Evolutionary conservation across 2,113 vertebrate species (phyloP), one percentile per base, ranked within the genome.

Genomic region (Pheucticus melanocephalus): DNA sequence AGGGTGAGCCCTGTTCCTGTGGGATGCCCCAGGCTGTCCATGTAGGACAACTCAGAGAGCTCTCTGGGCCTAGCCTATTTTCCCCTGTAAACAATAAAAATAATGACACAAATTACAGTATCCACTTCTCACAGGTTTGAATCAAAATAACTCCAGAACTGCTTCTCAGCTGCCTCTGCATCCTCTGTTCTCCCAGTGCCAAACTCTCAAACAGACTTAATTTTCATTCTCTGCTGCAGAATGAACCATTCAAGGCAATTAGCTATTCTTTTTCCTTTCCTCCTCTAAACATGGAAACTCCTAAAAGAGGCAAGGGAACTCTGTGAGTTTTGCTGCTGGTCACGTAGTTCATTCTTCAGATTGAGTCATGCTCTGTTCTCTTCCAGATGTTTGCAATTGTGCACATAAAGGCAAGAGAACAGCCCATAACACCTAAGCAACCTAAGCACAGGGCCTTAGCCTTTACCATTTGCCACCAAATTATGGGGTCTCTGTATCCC

Each of bases 261-360:
- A 91, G 81, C 81, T 91, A 96, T 92, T 92, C 73, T 89, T 76
- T 92, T 50, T 68, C 70, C 54, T 91, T 87, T 92, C 91, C 89
- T 95, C 73, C 82, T 31, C 56, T 54, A 66, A 88, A 70, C 51
- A 63, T 71, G 39, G 83, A 94, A 94, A 94, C 19, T 89, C 70
- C 64, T 11, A 0, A 37, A 68, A 47, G 17, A 86, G 40, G 76
- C 76, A 70, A 11, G 39, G n/a, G 47, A 88, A 33, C 33, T 45
- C 56, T 19, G 4, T 23, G 71, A 86, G 64, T 86, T 95, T 89
- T 84, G 80, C 48, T 92, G 82, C 51, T 88, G 60, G 80, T 86
- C 86, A 93, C 18, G 12, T 91, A 88, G 60, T 75, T 88, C 28
- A 64, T 88, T 86, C 83, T 90, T 56, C 86, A 86, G 71, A 77